phyloP scores from a whole-genome alignment of 2,888 invertebrate species.

The Dryococelus australis region DNA sequence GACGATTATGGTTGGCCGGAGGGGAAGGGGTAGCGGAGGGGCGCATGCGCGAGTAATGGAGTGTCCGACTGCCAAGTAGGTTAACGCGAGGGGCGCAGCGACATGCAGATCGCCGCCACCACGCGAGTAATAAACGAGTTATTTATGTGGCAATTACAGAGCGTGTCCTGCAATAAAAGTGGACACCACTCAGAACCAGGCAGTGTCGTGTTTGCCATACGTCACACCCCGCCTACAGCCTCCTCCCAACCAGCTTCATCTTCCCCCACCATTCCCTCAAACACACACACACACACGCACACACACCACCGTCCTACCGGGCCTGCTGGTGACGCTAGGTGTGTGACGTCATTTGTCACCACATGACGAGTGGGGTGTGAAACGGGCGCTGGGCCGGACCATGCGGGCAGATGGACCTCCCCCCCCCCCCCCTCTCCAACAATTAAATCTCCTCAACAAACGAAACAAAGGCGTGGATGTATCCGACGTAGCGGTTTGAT shows the following conservation, averaged over 20 bases:
- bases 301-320: background rate
- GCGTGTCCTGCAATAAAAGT: slow-evolving; percentile 24
- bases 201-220: slow-evolving; percentile 27
- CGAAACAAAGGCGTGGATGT: no score
- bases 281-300: background rate
- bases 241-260: background rate
- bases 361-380: background rate
- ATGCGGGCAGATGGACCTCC: no score
- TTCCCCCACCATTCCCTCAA: background rate
- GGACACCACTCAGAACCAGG: slow-evolving; percentile 25
- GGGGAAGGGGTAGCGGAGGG: no score
- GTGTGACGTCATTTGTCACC: slow-evolving; percentile 24
- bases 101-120: background rate
- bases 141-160: slow-evolving; percentile 27
- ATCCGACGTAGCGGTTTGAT: no score
- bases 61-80: slow-evolving; percentile 17
- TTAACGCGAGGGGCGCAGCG: background rate
- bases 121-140: slow-evolving; percentile 21
- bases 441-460: no score
- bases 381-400: no score
- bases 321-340: slow-evolving; percentile 22
- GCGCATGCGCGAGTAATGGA: background rate
- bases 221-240: background rate
- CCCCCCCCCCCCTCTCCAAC: no score
- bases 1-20: no score